phyloP scores from a whole-genome alignment of 1,140 invertebrate species.

The Bombus impatiens region DNA sequence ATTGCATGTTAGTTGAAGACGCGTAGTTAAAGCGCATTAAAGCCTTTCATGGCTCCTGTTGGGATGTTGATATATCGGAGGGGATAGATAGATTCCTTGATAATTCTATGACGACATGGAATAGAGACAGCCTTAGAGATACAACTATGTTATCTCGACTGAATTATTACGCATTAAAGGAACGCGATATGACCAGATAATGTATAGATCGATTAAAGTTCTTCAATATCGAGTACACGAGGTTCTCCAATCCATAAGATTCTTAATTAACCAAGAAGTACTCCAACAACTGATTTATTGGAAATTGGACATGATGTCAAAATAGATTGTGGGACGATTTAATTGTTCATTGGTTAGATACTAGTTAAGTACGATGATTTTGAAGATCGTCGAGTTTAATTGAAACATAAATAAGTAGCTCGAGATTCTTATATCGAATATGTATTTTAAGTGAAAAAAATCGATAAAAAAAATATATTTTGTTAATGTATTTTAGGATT shows the following conservation, averaged over 20 bases:
- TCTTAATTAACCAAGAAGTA: not conserved
- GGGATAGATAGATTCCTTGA: constrained; percentile 18
- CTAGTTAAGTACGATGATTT: too few relatives aligned
- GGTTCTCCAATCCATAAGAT: not conserved
- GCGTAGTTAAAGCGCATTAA: not conserved
- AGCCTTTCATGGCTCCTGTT: not conserved
- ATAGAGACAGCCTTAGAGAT: not conserved
- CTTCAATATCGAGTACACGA: not conserved
- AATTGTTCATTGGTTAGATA: too few relatives aligned
- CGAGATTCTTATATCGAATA: too few relatives aligned
- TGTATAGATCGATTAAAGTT: constrained; percentile 7
- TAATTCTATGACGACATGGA: not conserved
- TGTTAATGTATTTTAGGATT: too few relatives aligned
- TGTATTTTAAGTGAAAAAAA: too few relatives aligned
- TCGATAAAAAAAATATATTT: too few relatives aligned
- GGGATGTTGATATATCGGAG: not conserved
- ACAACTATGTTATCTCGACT: not conserved
- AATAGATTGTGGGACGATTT: not conserved
- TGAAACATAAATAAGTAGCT: too few relatives aligned
- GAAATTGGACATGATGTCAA: not conserved
- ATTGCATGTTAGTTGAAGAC: too few relatives aligned
- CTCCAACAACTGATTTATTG: not conserved
- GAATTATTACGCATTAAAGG: constrained; percentile 19
- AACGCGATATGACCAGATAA: constrained; percentile 19
- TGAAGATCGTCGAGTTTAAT: too few relatives aligned